Conservation (phyloP, 2,797 vertebrate species). For the Menidia menidia region DNA sequence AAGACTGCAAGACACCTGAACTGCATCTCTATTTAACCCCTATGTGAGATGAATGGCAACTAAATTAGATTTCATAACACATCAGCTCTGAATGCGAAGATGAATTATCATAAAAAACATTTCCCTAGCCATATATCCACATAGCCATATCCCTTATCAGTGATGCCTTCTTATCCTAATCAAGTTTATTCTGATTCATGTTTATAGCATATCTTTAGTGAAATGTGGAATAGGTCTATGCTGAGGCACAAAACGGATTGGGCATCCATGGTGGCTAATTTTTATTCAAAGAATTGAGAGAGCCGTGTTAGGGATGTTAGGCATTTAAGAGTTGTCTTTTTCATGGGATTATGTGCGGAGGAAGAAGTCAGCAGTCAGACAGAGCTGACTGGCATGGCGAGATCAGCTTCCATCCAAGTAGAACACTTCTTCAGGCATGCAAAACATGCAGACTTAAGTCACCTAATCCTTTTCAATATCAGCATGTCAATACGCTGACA, state of each 20-base stretch:
- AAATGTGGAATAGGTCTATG: slow-evolving; percentile 41
- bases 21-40: slow-evolving; percentile 40
- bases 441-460: slow-evolving; percentile 78
- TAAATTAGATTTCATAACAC: slow-evolving; percentile 22
- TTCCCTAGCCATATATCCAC: neutral
- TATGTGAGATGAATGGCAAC: slow-evolving; percentile 27
- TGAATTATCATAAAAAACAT: slow-evolving; percentile 25
- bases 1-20: slow-evolving; percentile 24
- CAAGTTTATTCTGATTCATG: slow-evolving; percentile 44
- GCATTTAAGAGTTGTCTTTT: slow-evolving; percentile 76
- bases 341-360: slow-evolving; percentile 75
- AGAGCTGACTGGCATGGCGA: slow-evolving; percentile 69
- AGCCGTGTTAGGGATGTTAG: slow-evolving; percentile 73
- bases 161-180: slow-evolving; percentile 31
- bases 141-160: slow-evolving; percentile 31
- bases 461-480: slow-evolving; percentile 80
- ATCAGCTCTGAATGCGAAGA: slow-evolving; percentile 18
- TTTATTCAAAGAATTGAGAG: slow-evolving; percentile 65
- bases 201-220: slow-evolving; percentile 37
- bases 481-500: slow-evolving; percentile 71
- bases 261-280: slow-evolving; percentile 65
- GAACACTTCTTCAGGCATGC: slow-evolving; percentile 80
- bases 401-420: slow-evolving; percentile 78
- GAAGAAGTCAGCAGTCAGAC: slow-evolving; percentile 76
- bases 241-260: slow-evolving; percentile 50